Conservation (phyloP, 2,113 vertebrate species). For the Diglossa brunneiventris region DNA sequence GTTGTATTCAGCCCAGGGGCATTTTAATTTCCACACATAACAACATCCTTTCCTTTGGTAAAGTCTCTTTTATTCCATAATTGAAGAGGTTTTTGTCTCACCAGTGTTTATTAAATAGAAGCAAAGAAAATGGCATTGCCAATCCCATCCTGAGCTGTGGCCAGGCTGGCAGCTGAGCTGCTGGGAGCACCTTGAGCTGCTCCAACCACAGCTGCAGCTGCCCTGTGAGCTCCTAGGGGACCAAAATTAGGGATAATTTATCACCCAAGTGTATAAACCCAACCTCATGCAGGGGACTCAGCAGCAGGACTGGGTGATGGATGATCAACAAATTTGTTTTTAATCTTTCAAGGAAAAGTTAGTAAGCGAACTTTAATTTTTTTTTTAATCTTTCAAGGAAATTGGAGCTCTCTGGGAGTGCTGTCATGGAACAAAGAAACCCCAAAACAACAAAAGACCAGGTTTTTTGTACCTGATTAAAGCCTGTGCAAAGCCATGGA, state of each 20-base stretch:
- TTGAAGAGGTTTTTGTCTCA: background rate
- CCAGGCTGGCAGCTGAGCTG: background rate
- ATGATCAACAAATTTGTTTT: background rate
- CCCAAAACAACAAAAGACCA: background rate
- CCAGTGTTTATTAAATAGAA: background rate
- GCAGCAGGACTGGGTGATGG: background rate
- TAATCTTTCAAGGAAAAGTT: background rate
- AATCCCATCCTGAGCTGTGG: fast-evolving
- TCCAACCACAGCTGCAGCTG: background rate
- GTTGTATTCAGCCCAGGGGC: background rate
- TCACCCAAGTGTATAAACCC: background rate
- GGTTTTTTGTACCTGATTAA: background rate
- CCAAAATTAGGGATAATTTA: background rate
- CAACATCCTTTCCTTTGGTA: background rate
- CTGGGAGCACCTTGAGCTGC: background rate
- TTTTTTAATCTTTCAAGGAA: background rate
- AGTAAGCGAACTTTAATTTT: background rate
- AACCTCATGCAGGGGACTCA: fast-evolving
- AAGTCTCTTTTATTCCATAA: background rate
- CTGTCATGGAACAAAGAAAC: background rate
- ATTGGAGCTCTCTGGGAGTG: background rate
- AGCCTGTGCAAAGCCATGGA: background rate
- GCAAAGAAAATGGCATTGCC: background rate
- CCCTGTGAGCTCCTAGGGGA: background rate
- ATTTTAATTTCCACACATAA: background rate